Evolutionary conservation across 2,888 invertebrate genomes (phyloP).

Genomic region (Tipula vernalis): DNA sequence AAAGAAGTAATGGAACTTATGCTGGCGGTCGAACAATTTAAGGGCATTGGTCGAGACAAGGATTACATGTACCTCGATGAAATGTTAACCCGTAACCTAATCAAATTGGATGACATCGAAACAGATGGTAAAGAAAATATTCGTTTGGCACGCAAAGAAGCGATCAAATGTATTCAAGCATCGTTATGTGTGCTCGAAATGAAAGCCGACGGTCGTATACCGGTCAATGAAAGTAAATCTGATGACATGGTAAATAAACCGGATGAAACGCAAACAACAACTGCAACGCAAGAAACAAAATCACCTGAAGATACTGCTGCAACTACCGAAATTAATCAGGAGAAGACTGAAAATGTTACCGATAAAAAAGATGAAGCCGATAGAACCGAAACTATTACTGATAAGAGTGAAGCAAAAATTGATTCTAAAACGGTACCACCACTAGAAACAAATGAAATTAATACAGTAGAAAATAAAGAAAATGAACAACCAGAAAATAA

Average conservation of each 20-base stretch:
- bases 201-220: conserved; percentile 41
- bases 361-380: neutral
- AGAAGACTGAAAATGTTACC: neutral
- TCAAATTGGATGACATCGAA: conserved; percentile 84
- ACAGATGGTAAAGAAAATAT: conserved; percentile 86
- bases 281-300: neutral
- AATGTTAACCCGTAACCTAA: conserved; percentile 85
- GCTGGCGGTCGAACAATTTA: conserved; percentile 60
- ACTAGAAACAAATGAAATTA: neutral
- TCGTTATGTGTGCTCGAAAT: conserved; percentile 75
- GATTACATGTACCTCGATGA: conserved; percentile 83
- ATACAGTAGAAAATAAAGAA: neutral
- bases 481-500: neutral
- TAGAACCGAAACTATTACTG: neutral
- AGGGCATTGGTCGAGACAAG: conserved; percentile 50
- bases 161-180: conserved; percentile 77
- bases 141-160: conserved; percentile 71
- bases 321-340: neutral
- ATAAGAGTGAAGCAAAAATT: neutral
- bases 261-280: neutral
- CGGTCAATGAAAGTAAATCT: neutral
- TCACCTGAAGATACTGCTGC: neutral
- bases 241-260: neutral
- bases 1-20: conserved; percentile 69
- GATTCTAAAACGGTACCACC: neutral